Percentiles rank a stretch among this genome's conserved stretches.
Conservation (phyloP, 2,888 invertebrate species). For the Sinopyrophorus schimmeli region DNA sequence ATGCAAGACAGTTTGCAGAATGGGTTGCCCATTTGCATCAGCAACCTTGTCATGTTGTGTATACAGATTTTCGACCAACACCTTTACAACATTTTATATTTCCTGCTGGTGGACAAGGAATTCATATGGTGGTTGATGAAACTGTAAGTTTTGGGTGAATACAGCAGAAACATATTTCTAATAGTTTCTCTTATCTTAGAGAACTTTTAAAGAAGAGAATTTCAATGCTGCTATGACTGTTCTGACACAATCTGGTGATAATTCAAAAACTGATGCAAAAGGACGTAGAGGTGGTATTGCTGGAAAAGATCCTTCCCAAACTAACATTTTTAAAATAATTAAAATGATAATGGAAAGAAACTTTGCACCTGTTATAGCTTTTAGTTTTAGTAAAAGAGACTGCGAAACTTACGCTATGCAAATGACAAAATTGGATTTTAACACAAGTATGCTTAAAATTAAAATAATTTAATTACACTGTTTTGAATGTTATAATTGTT, state of each 20-base stretch:
- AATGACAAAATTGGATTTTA: conserved; percentile 96
- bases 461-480: not conserved
- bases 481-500: conserved; percentile 26
- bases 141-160: conserved; percentile 65
- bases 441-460: conserved; percentile 66
- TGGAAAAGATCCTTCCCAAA: conserved; percentile 64
- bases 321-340: conserved; percentile 95
- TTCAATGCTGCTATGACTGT: conserved; percentile 97
- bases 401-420: conserved; percentile 97
- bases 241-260: conserved; percentile 76
- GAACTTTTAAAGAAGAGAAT: conserved; percentile 95
- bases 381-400: conserved; percentile 98
- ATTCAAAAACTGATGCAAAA: conserved; percentile 77
- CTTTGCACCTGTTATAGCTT: conserved; percentile 97
- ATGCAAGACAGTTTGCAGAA: conserved; percentile 94
- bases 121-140: conserved; percentile 95
- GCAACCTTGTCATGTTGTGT: conserved; percentile 98
- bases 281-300: conserved; percentile 76
- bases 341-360: conserved; percentile 99
- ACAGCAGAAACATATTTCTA: not conserved
- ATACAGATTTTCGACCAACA: conserved; percentile 96
- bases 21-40: conserved; percentile 95
- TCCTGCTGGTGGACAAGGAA: conserved; percentile 93
- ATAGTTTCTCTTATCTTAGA: conserved; percentile 57
- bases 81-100: conserved; percentile 98